These are phyloP conservation scores for Trilocha varians DNA, from an alignment of 2,888 invertebrate genomes.

Conservation along the genomic window DNA sequence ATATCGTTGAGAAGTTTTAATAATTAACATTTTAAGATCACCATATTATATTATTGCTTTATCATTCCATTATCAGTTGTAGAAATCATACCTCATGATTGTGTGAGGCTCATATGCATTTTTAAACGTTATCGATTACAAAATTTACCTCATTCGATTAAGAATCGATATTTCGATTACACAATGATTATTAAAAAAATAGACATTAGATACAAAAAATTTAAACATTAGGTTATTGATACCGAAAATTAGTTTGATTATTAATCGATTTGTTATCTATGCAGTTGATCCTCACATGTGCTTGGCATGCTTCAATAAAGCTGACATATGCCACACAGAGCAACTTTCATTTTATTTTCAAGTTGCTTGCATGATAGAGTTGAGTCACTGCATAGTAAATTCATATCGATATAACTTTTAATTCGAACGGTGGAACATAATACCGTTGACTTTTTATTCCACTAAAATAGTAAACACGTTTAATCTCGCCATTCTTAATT, in stretches of 20 bases:
- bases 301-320: constrained; percentile 32
- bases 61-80: neutral
- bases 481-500: no score
- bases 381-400: constrained; percentile 3
- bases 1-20: neutral
- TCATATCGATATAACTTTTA: neutral
- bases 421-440: neutral
- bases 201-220: no score
- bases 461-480: no score
- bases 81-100: neutral
- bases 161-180: neutral
- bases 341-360: constrained; percentile 7
- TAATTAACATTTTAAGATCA: neutral
- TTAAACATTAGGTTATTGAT: no score
- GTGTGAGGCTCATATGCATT: neutral
- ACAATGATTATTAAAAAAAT: no score
- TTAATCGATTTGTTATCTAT: constrained; percentile 13
- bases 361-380: constrained; percentile 37
- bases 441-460: no score
- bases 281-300: constrained; percentile 27
- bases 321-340: constrained; percentile 47
- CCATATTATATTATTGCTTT: neutral
- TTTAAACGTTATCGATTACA: neutral
- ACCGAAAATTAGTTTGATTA: no score
- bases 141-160: neutral